Base-by-base conservation (phyloP, 1,140 invertebrate species). In the Choristoneura fumiferana region DNA sequence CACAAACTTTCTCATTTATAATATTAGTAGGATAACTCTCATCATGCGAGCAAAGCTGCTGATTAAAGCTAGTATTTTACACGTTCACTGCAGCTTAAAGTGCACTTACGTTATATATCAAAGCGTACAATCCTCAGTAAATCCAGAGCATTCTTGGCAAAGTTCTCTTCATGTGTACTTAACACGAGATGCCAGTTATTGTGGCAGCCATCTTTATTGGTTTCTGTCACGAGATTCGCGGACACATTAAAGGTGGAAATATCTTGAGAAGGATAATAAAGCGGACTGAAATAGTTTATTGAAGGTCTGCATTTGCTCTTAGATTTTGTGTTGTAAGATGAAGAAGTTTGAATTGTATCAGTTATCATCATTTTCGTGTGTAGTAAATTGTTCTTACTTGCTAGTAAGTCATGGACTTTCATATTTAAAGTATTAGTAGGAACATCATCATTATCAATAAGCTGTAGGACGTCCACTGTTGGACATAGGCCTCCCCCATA, bases 151-250 rank as follows among this genome's bases (percentile, higher is more conserved):
- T 22, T 49, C 43, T 18, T 12, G 15, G 40, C 40, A 6, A 49
- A 49, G 8, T 37, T 37, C 35, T 18, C 14, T 49, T 49, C 43
- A 49, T 49, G 43, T 49, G 43, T 29, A 49, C 43, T 49, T 49
- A 49, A 18, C 43, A 49, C 43, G 43, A 49, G 43, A 49, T 18
- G 43, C 4, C n/a, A 17, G 12, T 29, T 33, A 10, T 5, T 13
- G 43, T 29, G 22, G 22, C 22, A 29, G 22, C 22, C 22, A 29
- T 29, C 22, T 18, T 49, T 49, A 49, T 49, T 49, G 18, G 43
- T 29, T 18, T 12, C 43, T 12, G 43, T 17, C 43, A 49, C 43
- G 43, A 49, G 43, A 49, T 22, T 10, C 22, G 13, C 15, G 17
- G 22, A 29, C 22, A 49, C 43, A 49, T 49, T 49, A 49, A n/a